A percentile compares a stretch with the other conserved stretches of the same genome.
phyloP scores from a whole-genome alignment of 2,888 invertebrate genomes.

The Arctia plantaginis region DNA sequence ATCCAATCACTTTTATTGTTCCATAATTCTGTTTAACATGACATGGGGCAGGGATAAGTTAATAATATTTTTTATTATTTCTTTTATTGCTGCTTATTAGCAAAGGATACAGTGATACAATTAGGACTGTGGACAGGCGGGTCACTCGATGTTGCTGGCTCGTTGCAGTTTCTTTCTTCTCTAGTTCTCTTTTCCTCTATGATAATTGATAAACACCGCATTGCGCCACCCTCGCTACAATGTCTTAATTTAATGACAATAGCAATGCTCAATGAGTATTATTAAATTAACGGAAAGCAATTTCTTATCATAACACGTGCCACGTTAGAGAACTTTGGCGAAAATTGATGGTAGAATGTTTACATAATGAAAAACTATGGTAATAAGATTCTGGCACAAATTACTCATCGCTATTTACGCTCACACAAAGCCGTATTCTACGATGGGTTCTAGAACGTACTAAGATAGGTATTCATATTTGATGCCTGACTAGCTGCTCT shows the following conservation, averaged over 20 bases:
- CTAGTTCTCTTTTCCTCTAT: neutral
- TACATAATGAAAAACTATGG: neutral
- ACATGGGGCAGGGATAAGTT: neutral
- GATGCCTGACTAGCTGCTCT: no score
- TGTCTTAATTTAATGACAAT: neutral
- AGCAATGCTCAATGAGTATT: neutral
- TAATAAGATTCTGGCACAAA: neutral
- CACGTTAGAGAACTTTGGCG: neutral
- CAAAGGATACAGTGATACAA: no score
- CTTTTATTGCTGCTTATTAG: neutral
- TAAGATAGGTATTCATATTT: no score
- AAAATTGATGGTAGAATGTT: neutral
- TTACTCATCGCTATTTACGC: neutral
- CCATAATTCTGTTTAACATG: neutral
- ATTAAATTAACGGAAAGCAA: neutral
- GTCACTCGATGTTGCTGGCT: no score
- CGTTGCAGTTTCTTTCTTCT: no score
- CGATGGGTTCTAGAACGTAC: no score
- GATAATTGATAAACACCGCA: neutral
- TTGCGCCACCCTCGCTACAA: neutral
- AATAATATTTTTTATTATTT: neutral
- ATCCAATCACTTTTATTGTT: neutral
- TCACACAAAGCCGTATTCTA: no score
- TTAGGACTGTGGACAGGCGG: no score
- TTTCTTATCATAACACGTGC: neutral